Conservation (phyloP, 2,888 invertebrate species). For the Drosophila rellima region DNA sequence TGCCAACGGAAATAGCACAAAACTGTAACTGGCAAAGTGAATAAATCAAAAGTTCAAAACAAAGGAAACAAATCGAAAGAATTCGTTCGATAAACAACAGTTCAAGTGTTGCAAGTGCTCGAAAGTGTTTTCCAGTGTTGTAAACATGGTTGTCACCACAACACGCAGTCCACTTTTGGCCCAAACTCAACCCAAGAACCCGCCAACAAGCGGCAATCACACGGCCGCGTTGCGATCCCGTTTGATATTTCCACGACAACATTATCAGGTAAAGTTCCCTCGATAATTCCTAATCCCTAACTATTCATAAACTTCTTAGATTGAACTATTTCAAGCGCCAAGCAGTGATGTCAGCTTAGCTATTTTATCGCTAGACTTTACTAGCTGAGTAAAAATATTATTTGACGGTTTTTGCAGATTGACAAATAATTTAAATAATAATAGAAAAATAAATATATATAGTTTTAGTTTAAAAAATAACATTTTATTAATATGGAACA, state of each 20-base stretch:
- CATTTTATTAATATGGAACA: no score
- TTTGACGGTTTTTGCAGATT: no score
- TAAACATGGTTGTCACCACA: constrained; percentile 83
- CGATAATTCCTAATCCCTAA: constrained; percentile 6
- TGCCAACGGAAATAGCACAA: constrained; percentile 56
- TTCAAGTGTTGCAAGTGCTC: constrained; percentile 21
- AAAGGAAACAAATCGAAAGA: background rate
- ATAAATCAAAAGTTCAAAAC: constrained; percentile 18
- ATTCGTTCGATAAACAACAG: constrained; percentile 4
- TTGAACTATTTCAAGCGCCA: constrained; percentile 23
- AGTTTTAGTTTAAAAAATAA: no score
- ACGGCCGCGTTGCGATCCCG: constrained; percentile 78
- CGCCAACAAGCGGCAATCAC: constrained; percentile 69
- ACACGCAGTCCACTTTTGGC: constrained; percentile 82
- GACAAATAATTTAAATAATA: no score
- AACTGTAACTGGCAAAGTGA: constrained; percentile 41
- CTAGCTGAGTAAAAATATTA: no score
- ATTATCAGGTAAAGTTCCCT: constrained; percentile 76
- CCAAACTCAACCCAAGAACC: constrained; percentile 65
- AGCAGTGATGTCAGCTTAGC: background rate
- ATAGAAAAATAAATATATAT: no score
- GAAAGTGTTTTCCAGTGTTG: background rate
- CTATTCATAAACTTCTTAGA: constrained; percentile 2
- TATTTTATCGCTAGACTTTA: background rate
- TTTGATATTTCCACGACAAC: constrained; percentile 83